A percentile compares a stretch with the other conserved stretches of the same genome.
These are phyloP conservation scores for Himalopsyche tibetana DNA, from an alignment of 2,888 invertebrate species.

Conservation along the genomic window DNA sequence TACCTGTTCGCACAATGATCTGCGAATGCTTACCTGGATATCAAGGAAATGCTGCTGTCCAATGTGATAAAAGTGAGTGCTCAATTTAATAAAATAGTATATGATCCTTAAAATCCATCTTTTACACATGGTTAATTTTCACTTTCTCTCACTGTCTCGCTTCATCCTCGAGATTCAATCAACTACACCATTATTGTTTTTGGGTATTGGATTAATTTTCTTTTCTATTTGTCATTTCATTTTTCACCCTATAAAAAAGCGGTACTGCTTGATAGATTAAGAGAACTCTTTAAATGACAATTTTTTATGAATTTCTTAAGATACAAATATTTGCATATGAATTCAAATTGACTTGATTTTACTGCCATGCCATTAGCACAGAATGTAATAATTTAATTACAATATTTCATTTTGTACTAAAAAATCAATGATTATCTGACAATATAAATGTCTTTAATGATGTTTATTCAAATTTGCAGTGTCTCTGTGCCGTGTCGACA, in stretches of 20 bases:
- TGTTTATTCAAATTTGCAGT: constrained; percentile 70
- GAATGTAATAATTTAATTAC: background rate
- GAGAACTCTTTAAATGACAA: no score
- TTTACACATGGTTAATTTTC: background rate
- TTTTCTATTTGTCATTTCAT: background rate
- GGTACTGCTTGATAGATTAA: no score
- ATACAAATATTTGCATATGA: background rate
- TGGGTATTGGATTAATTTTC: background rate
- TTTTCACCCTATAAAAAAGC: no score
- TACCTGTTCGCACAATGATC: constrained; percentile 91
- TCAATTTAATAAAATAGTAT: constrained; percentile 39
- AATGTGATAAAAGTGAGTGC: constrained; percentile 87
- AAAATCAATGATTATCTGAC: no score
- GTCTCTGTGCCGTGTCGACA: constrained; percentile 80
- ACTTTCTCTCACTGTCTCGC: constrained; percentile 23
- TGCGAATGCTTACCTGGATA: constrained; percentile 92
- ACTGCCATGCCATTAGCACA: background rate
- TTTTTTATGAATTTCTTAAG: background rate
- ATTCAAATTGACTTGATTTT: no score
- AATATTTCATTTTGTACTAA: constrained; percentile 12
- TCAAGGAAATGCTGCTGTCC: constrained; percentile 90
- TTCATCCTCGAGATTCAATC: background rate
- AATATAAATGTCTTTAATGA: background rate
- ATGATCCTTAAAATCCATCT: background rate
- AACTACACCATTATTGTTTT: background rate